Percentiles rank a stretch among this genome's conserved stretches.
These are phyloP conservation scores for Nibea albiflora DNA, from an alignment of 2,113 vertebrate species.

Conservation along the genomic window DNA sequence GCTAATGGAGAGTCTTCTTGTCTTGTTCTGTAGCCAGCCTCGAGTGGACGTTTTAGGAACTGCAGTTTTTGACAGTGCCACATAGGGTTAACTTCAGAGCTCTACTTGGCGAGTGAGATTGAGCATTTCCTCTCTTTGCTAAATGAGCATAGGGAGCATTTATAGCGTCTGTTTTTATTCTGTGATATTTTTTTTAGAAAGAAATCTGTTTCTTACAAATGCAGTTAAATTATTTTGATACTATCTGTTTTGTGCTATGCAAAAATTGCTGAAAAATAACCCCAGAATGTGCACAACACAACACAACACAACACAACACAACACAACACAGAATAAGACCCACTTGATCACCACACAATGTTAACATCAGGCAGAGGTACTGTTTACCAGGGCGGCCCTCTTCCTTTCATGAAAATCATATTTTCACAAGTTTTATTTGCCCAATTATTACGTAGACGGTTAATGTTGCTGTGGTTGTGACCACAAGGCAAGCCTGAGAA, in stretches of 20 bases:
- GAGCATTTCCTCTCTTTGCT: neutral
- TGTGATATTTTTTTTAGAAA: neutral
- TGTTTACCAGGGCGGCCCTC: neutral
- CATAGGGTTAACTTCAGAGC: no score
- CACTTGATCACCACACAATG: neutral
- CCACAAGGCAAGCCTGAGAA: neutral
- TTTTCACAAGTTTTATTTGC: conserved; percentile 10
- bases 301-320: neutral
- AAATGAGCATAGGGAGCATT: neutral
- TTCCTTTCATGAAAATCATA: neutral
- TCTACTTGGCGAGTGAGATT: neutral
- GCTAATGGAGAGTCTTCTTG: no score
- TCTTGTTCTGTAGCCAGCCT: no score
- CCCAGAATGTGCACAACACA: no score
- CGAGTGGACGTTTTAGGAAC: no score
- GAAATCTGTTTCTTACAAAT: neutral
- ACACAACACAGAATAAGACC: neutral
- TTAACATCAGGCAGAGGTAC: neutral
- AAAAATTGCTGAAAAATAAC: neutral
- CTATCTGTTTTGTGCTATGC: no score
- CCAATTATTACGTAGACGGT: conserved; percentile 3
- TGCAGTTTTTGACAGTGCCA: no score
- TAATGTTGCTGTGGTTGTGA: conserved; percentile 3
- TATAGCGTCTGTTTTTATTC: neutral
- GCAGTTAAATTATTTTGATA: neutral